phyloP scores from a whole-genome alignment of 2,113 vertebrate species.

The Neopipo cinnamomea region DNA sequence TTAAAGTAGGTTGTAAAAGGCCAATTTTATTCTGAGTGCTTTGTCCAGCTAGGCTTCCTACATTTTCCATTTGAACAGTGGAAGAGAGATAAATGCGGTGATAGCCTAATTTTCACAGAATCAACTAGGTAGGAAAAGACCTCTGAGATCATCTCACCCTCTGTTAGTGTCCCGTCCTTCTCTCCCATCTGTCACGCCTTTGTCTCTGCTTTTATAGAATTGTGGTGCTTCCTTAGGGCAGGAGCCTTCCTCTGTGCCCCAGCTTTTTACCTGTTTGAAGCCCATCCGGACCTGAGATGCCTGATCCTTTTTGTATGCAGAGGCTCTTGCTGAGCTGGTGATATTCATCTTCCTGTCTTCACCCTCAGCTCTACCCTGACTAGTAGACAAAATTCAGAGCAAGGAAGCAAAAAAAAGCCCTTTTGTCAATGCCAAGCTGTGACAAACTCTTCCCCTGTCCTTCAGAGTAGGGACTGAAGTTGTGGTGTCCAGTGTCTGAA shows the following conservation, averaged over 20 bases:
- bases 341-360: not conserved
- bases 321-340: not conserved
- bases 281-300: not conserved
- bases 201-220: not conserved
- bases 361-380: not conserved
- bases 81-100: not conserved
- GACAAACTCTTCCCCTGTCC: not conserved
- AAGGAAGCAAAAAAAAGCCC: not conserved
- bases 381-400: not conserved
- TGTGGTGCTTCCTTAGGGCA: not conserved
- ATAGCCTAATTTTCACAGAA: not conserved
- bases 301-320: rapidly evolving
- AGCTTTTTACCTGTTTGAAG: not conserved
- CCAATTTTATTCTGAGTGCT: not conserved
- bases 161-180: not conserved
- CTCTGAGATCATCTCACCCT: not conserved
- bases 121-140: not conserved
- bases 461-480: not conserved
- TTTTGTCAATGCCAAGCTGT: not conserved
- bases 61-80: not conserved
- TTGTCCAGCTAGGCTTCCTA: not conserved
- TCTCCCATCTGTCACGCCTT: rapidly evolving
- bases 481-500: not conserved
- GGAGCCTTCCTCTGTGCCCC: not conserved
- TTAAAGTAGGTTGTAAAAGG: not conserved